phyloP scores from a whole-genome alignment of 1,140 invertebrate genomes.

The Drosophila trapezifrons region DNA sequence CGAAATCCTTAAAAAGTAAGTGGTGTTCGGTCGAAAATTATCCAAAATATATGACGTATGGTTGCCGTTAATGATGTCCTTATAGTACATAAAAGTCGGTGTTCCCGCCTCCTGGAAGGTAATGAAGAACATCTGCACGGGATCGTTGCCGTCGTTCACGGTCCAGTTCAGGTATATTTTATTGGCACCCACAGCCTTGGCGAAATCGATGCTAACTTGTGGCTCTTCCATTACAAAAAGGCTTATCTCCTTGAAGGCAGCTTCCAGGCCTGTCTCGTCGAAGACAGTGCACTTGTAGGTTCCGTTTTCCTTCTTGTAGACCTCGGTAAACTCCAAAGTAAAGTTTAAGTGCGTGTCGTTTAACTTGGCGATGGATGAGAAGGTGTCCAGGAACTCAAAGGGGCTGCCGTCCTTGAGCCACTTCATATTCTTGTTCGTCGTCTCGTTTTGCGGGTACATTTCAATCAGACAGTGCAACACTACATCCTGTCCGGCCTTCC shows the following conservation, averaged over 20 bases:
- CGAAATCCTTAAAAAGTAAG: constrained; percentile 86
- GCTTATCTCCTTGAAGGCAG: constrained; percentile 62
- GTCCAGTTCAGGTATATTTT: constrained; percentile 94
- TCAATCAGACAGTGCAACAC: constrained; percentile 86
- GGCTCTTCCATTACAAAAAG: constrained; percentile 89
- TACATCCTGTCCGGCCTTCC: constrained; percentile 85
- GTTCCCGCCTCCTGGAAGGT: constrained; percentile 87
- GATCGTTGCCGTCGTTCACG: constrained; percentile 90
- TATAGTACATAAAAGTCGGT: constrained; percentile 84
- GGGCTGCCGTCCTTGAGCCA: constrained; percentile 87
- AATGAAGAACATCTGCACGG: constrained; percentile 88
- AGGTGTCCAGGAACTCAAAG: constrained; percentile 72
- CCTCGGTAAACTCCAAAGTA: constrained; percentile 85
- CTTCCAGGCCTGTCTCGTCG: constrained; percentile 57
- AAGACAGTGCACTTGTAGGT: constrained; percentile 86
- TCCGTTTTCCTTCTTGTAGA: constrained; percentile 88
- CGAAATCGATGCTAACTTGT: constrained; percentile 88
- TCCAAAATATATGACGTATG: constrained; percentile 88
- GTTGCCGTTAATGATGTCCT: constrained; percentile 85
- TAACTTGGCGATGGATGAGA: constrained; percentile 73
- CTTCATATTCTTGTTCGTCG: constrained; percentile 81
- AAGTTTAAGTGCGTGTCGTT: constrained; percentile 87
- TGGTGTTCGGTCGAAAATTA: constrained; percentile 86
- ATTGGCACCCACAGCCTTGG: constrained; percentile 89
- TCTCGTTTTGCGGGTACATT: constrained; percentile 86